Evolutionary conservation across 2,797 vertebrate genomes (phyloP).

Genomic region (Lagorchestes hirsutus): DNA sequence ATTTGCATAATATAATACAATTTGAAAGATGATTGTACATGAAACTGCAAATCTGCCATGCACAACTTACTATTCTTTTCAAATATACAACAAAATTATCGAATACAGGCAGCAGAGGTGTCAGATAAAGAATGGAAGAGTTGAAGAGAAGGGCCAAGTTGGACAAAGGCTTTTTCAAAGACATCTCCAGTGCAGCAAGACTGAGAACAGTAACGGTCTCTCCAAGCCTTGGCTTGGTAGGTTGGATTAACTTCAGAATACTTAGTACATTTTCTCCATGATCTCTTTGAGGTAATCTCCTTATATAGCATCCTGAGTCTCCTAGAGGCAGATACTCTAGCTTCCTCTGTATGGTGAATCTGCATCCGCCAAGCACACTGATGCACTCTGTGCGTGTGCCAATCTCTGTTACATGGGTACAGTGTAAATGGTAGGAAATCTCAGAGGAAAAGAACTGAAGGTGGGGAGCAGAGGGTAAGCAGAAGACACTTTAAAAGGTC

Average conservation of each 20-base stretch:
- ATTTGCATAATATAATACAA: too few species aligned
- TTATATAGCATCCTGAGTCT: not conserved
- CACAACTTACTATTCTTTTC: too few species aligned
- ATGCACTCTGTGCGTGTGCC: not conserved
- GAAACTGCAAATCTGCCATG: too few species aligned
- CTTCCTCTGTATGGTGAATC: not conserved
- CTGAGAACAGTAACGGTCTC: not conserved
- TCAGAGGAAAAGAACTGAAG: not conserved
- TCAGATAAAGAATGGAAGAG: not conserved
- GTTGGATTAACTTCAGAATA: not conserved
- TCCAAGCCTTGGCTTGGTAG: not conserved
- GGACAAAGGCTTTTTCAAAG: not conserved
- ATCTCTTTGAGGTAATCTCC: not conserved
- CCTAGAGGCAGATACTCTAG: not conserved
- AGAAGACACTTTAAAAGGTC: not conserved
- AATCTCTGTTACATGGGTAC: not conserved
- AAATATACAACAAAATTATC: too few species aligned
- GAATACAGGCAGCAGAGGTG: not conserved
- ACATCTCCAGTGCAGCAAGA: not conserved
- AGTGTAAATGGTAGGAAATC: not conserved
- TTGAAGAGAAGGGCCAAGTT: not conserved
- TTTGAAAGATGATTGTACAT: too few species aligned
- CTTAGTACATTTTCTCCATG: not conserved
- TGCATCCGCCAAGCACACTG: not conserved
- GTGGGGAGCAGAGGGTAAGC: not conserved